These are phyloP conservation scores for Pocillopora meandrina DNA, from an alignment of 92 coral and sea anemone species.

Conservation along the genomic window DNA sequence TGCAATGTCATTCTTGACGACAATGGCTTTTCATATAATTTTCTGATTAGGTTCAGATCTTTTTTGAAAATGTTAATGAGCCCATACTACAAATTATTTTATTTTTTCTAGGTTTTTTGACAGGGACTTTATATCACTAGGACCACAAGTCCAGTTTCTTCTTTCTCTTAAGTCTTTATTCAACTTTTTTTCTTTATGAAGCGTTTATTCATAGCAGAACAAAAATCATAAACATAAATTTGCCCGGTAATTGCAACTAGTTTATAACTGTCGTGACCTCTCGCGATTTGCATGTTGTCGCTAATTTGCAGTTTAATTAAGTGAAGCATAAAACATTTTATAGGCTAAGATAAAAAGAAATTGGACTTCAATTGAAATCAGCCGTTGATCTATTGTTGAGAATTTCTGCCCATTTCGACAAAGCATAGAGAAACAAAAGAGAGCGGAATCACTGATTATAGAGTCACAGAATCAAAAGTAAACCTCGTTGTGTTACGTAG, in stretches of 20 bases:
- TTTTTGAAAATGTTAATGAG: no score
- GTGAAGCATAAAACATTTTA: not conserved
- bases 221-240: not conserved
- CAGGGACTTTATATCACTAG: no score
- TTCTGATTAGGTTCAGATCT: no score
- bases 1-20: no score
- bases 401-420: conserved; percentile 2
- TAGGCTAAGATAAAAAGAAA: not conserved
- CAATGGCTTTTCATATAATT: no score
- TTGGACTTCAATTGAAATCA: conserved; percentile 11
- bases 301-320: conserved; percentile 6
- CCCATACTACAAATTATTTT: no score
- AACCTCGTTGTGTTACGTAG: not conserved
- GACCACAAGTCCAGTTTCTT: no score
- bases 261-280: conserved; percentile 9
- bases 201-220: no score
- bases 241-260: not conserved
- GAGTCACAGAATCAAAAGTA: not conserved
- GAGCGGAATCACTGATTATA: not conserved
- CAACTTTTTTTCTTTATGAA: no score
- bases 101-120: no score
- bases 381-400: conserved; percentile 13
- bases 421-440: conserved; percentile 4
- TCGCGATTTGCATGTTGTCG: not conserved
- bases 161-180: no score